Base-by-base conservation (phyloP, 2,888 invertebrate genomes). In the Entomobrya multifasciata region DNA sequence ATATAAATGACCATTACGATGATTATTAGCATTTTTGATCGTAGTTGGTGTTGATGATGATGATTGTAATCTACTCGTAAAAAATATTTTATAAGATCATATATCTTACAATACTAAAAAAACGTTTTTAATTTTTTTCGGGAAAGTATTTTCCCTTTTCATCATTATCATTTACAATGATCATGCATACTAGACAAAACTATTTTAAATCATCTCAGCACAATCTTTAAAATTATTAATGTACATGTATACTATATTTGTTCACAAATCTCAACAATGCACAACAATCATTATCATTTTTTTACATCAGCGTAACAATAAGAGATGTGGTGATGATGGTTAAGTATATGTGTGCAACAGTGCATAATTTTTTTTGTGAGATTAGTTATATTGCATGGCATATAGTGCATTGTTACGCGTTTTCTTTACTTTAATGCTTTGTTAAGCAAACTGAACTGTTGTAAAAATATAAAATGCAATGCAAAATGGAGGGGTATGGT, bases 101-200 rank as follows among this genome's bases (percentile, higher is more conserved):
- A 74, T 15, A 47, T 22, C 52, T 77, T 77, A 60, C 22, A 20
- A 77, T 41, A 25, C 25, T 60, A 80, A 67, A 80, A 67, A 80
- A 79, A n/a, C 47, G 20, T 62, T 80, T 70, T 74, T 60, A 44
- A 15, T 60, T 60, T 60, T 52, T 76, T 76, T 83, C 83, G 83
- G 83, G 83, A 83, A 83, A 83, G 83, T 83, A 67, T 83, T 83
- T 83, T 83, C 83, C 76, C 83, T 83, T 83, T 83, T 83, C 77
- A 83, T 62, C 55, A 72, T 74, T 55, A 82, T 62, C 70, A 80
- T 52, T 57, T n/a, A 30, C 27, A 20, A 17, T 70, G 44, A 17
- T 22, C 57, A 25, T n/a, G 49, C n/a, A 49, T 49, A 49, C 13
- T 49, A 4, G 4, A 36, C 36, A 36, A 36, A 36, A 8, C 8